phyloP scores from a whole-genome alignment of 2,113 vertebrate genomes.

The Cephalophus harveyi region DNA sequence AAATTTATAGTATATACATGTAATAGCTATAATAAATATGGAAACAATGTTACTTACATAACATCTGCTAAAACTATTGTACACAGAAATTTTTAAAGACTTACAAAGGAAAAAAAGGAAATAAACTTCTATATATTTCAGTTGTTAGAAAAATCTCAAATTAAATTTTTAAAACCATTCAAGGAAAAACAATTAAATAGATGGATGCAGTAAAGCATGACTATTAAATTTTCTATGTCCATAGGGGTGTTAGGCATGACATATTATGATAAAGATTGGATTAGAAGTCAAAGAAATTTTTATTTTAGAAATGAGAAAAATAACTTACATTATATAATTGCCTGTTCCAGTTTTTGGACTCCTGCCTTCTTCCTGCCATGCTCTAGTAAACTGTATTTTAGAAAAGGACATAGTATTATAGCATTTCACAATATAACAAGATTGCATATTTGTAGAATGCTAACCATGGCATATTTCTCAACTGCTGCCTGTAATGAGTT shows the following conservation, averaged over 20 bases:
- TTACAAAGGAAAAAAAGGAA: constrained; percentile 40
- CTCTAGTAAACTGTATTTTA: constrained; percentile 79
- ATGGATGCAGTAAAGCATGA: constrained; percentile 74
- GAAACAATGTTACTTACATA: background rate
- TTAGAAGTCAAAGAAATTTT: constrained; percentile 78
- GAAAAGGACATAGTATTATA: constrained; percentile 74
- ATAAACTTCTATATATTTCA: constrained; percentile 72
- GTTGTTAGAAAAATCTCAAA: constrained; percentile 75
- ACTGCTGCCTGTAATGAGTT: constrained; percentile 57
- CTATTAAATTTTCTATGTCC: constrained; percentile 73
- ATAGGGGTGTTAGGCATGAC: constrained; percentile 71
- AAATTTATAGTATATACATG: background rate
- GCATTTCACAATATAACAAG: constrained; percentile 72
- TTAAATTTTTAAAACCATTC: constrained; percentile 76
- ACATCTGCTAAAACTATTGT: background rate
- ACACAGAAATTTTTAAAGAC: background rate
- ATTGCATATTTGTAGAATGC: constrained; percentile 75
- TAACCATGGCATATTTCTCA: constrained; percentile 67
- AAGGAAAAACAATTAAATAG: constrained; percentile 80
- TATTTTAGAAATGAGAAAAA: constrained; percentile 77
- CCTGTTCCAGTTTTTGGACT: constrained; percentile 77
- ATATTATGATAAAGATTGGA: constrained; percentile 79
- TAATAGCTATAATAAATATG: background rate
- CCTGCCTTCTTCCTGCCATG: constrained; percentile 75
- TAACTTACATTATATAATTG: constrained; percentile 76